Conservation (phyloP, 2,113 vertebrate species). For the Tursiops truncatus region DNA sequence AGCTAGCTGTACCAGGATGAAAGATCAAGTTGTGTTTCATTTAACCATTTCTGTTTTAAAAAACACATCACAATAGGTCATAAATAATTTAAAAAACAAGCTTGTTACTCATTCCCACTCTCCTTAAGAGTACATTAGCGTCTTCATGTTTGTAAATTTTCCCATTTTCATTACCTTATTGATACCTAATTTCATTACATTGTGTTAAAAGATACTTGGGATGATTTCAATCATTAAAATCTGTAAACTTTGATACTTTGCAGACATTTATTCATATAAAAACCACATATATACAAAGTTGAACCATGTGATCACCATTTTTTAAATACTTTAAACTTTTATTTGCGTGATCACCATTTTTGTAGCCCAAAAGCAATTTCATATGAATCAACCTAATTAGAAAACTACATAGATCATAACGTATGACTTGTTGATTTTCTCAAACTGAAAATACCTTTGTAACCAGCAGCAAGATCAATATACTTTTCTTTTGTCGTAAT, state of each 20-base stretch:
- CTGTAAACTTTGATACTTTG: not conserved
- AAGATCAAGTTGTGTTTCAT: not conserved
- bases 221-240: not conserved
- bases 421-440: not conserved
- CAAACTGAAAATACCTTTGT: not conserved
- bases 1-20: not conserved
- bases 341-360: not conserved
- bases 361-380: not conserved
- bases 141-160: not conserved
- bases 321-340: too few relatives aligned
- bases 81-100: not conserved
- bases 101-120: not conserved
- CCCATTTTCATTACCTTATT: not conserved
- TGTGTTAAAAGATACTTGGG: not conserved
- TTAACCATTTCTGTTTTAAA: not conserved
- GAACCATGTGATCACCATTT: not conserved
- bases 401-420: not conserved
- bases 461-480: not conserved
- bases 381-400: not conserved
- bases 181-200: not conserved
- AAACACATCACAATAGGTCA: not conserved
- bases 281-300: not conserved
- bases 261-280: not conserved
- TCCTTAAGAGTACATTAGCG: not conserved
- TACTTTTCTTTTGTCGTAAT: not conserved